Percentiles rank a stretch among this genome's conserved stretches.
Conservation (phyloP, 2,888 invertebrate species). For the Himalopsyche kuldschensis region DNA sequence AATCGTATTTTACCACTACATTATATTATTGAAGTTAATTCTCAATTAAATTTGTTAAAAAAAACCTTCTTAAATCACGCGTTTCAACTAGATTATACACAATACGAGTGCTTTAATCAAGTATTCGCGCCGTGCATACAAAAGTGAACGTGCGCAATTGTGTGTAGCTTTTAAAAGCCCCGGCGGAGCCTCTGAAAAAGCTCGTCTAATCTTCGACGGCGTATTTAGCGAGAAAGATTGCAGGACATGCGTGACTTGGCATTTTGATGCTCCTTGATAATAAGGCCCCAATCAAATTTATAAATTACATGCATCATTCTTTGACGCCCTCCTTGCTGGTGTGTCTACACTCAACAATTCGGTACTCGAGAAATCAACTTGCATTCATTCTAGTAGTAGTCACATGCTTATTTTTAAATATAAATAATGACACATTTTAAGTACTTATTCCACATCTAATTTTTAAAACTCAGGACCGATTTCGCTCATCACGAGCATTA, state of each 20-base stretch:
- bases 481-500: too few species aligned
- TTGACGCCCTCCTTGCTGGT: not conserved
- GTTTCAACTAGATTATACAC: not conserved
- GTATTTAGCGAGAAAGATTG: not conserved
- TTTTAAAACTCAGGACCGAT: too few species aligned
- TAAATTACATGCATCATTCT: slow-evolving; percentile 12
- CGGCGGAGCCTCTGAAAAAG: not conserved
- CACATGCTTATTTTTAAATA: too few species aligned
- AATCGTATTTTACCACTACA: too few species aligned
- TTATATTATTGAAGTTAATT: too few species aligned
- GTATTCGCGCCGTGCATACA: not conserved
- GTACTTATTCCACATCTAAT: too few species aligned
- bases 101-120: not conserved
- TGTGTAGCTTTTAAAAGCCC: not conserved
- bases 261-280: slow-evolving; percentile 12
- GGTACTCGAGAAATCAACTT: slow-evolving; percentile 1
- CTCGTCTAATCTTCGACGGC: not conserved
- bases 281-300: slow-evolving; percentile 16
- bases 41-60: too few species aligned
- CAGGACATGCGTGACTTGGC: slow-evolving; percentile 4
- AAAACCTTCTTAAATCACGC: too few species aligned
- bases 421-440: too few species aligned
- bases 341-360: not conserved
- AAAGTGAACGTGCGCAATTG: not conserved
- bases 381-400: too few species aligned